A percentile compares a stretch with the other conserved stretches of the same genome.
These are phyloP conservation scores for Zaprionus capensis DNA, from an alignment of 1,140 invertebrate genomes.

Conservation along the genomic window DNA sequence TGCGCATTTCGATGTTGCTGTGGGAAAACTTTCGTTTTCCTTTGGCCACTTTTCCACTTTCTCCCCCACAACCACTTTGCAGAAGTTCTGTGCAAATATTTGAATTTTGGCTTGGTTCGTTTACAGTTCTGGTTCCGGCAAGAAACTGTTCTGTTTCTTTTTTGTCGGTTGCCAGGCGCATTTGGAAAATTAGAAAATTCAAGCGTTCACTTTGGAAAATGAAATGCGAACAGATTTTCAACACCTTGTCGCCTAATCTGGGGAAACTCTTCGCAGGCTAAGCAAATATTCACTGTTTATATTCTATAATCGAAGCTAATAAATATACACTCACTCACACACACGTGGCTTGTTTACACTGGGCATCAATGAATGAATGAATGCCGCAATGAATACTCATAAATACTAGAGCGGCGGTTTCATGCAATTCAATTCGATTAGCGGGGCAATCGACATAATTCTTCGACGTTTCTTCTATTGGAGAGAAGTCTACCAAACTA, in stretches of 20 bases:
- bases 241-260: conserved; percentile 58
- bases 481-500: conserved; percentile 20
- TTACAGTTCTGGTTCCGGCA: conserved; percentile 8
- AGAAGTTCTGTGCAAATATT: conserved; percentile 63
- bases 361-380: conserved; percentile 14
- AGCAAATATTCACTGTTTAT: conserved; percentile 58
- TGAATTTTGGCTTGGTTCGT: conserved; percentile 33
- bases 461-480: neutral
- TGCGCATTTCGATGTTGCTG: conserved; percentile 36
- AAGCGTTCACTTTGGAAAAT: neutral
- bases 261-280: conserved; percentile 54
- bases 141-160: conserved; percentile 2
- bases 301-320: conserved; percentile 55
- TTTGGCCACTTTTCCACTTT: conserved; percentile 11
- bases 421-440: conserved; percentile 28
- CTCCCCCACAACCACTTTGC: conserved; percentile 25
- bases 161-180: conserved; percentile 22
- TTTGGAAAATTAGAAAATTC: conserved; percentile 4
- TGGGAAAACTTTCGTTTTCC: conserved; percentile 38
- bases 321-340: conserved; percentile 38
- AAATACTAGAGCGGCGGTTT: conserved; percentile 45
- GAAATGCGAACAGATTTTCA: conserved; percentile 29
- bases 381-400: conserved; percentile 54
- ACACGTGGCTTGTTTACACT: conserved; percentile 59
- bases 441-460: conserved; percentile 31